Evolutionary conservation across 2,113 vertebrate species (phyloP), one percentile per base, ranked within the genome.

Genomic region (Thamnophis sirtalis): DNA sequence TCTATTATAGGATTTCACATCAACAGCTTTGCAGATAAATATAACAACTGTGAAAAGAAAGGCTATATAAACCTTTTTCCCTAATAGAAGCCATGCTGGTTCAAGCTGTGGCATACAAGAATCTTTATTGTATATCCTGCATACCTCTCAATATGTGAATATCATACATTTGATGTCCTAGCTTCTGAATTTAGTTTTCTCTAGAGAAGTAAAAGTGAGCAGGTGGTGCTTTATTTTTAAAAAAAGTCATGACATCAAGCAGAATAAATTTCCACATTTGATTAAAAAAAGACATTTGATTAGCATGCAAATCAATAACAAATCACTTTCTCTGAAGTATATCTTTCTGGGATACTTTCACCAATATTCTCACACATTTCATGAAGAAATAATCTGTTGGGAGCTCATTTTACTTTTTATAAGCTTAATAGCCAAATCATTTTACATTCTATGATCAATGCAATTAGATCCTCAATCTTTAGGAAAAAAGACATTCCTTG

Each of bases 361-460:
- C 43, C 87, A 89, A 89, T 92, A 89, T 92, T 92, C 58, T 88
- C 85, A 80, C 9, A 92, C 84, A 92, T 92, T 60, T 89, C 89
- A n/a, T 85, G 54, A 85, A 89, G 91, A 50, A 51, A 50, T 92
- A 73, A 92, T 92, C 73, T 85, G 48, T 92, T 49, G 85, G 50
- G 87, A 56, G 54, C 8, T 92, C 48, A 28, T 56, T 89, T 54
- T 92, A 33, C 73, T 85, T 89, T 60, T 85, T 89, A 22, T 85
- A 92, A 92, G 58, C 85, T 92, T 92, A 89, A 80, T 15, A 89
- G 24, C 48, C 43, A 85, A n/a, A 60, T 58, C 87, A 60, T 58
- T 89, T 89, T 33, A 92, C 87, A 92, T 63, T 89, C 87, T 80
- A 89, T 43, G 33, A 28, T 15, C 50, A 89, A 38, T 49, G 38